Evolutionary conservation across 2,797 vertebrate species (phyloP).

Genomic region (Artibeus jamaicensis): DNA sequence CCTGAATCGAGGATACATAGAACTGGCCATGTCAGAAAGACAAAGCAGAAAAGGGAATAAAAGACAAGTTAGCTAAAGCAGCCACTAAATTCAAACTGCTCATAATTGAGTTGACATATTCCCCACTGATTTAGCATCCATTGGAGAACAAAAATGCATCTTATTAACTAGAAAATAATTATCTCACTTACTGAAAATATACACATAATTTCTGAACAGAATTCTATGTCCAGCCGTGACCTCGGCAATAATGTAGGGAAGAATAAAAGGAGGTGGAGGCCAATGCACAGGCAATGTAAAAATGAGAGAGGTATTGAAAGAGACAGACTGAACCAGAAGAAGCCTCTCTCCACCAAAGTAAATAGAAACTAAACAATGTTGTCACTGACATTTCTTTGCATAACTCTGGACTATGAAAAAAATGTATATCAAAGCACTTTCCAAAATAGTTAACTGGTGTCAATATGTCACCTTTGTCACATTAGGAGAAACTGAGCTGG

Average conservation of each 20-base stretch:
- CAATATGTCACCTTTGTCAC: background rate
- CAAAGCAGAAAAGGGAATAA: background rate
- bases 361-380: background rate
- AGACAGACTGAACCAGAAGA: background rate
- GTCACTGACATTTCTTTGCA: background rate
- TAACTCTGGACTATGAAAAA: background rate
- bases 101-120: background rate
- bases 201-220: background rate
- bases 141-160: background rate
- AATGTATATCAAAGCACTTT: background rate
- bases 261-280: background rate
- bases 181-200: background rate
- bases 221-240: background rate
- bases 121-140: background rate
- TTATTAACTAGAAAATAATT: constrained; percentile 35
- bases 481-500: background rate
- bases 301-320: background rate
- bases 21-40: background rate
- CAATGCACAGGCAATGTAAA: background rate
- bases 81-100: background rate
- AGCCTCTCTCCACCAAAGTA: background rate
- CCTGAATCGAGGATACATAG: background rate
- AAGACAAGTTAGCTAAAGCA: background rate
- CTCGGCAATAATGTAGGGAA: background rate
- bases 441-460: background rate